These are phyloP conservation scores for Sericinus montela DNA, from an alignment of 2,888 invertebrate species.

Conservation along the genomic window DNA sequence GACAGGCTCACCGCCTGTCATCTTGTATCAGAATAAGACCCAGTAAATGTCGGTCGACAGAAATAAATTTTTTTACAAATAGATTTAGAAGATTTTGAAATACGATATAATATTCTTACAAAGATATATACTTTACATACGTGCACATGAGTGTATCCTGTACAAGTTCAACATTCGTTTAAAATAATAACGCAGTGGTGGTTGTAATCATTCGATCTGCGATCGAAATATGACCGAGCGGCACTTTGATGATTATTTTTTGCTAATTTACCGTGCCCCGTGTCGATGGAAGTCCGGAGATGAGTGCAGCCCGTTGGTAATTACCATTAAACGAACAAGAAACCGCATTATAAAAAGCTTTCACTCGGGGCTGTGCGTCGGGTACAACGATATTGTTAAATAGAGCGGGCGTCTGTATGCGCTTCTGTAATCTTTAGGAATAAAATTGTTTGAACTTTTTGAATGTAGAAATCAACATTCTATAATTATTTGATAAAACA, in stretches of 20 bases:
- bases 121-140: too few species aligned
- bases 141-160: not conserved
- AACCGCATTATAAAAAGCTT: constrained; percentile 20
- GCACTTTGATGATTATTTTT: constrained; percentile 37
- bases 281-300: constrained; percentile 37
- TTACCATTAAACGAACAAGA: constrained; percentile 27
- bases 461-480: too few species aligned
- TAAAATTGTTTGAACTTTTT: too few species aligned
- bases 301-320: constrained; percentile 29
- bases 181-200: constrained; percentile 12
- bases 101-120: too few species aligned
- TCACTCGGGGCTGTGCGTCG: constrained; percentile 3
- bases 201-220: constrained; percentile 15
- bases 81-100: too few species aligned
- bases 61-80: too few species aligned
- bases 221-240: constrained; percentile 17
- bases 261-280: constrained; percentile 37
- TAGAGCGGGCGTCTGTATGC: constrained; percentile 6
- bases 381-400: constrained; percentile 19
- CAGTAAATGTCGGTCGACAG: too few species aligned
- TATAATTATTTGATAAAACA: too few species aligned
- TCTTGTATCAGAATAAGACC: too few species aligned
- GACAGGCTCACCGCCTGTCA: too few species aligned
- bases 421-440: not conserved
- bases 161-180: constrained; percentile 10